Evolutionary conservation across 2,888 invertebrate genomes (phyloP), one percentile per base, ranked within the genome.

Genomic region (Coenonympha glycerion): DNA sequence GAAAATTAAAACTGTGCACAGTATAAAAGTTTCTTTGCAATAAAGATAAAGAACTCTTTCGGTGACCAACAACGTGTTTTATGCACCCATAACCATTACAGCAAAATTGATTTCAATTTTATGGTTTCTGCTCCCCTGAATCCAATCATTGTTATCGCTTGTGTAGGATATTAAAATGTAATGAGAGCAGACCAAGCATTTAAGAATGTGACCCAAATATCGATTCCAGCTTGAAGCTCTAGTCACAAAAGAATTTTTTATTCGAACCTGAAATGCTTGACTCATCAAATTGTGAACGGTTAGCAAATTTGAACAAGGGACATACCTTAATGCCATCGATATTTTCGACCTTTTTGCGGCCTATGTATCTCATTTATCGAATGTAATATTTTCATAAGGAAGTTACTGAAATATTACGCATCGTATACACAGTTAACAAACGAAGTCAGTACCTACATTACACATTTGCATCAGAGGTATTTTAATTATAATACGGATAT

Each of bases 61-160:
- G 65, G 69, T 73, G 75, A 71, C 75, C 71, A 73, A 64, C 64
- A 68, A 73, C 70, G 70, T 74, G 71, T 82, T 84, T 85, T 80
- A 84, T 77, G 73, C 64, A 70, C 68, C 80, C 66, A 81, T 85
- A 84, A 81, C 80, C 86, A 81, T 85, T 84, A 83, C 76, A 72
- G 73, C 75, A 75, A 85, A 86, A 85, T 86, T 86, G 83, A 87
- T 87, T 86, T 85, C 76, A 79, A 83, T 85, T 87, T 87, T 85
- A 87, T 84, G 82, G 83, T 83, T 80, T 84, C 76, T 82, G 82
- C 77, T 83, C 76, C 71, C 79, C 77, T 78, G 85, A 83, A 85
- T 83, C 83, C 86, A 86, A 86, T 86, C 82, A 85, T 74, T 79
- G 81, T 79, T 86, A 86, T 86, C 84, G 85, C 73, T 72, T 69